Percentiles rank a stretch among this genome's conserved stretches.
Evolutionary conservation across 2,888 invertebrate species (phyloP).

Genomic region (Loripinus fragilis): DNA sequence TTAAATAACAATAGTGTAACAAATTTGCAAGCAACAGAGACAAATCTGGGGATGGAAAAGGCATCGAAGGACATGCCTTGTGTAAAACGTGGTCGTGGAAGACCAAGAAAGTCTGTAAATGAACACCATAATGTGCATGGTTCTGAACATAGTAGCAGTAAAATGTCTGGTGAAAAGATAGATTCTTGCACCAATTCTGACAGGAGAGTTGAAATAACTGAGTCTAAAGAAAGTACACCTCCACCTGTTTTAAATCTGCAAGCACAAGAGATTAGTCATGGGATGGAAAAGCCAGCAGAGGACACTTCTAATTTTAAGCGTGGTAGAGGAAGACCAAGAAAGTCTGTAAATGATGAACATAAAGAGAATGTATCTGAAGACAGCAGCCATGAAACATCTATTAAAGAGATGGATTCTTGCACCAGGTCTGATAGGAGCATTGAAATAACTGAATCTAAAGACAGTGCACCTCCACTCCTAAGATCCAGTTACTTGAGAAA

Average conservation of each 20-base stretch:
- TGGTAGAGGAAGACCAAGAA: not conserved
- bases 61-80: not conserved
- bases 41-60: not conserved
- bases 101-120: not conserved
- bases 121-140: no score
- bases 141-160: no score
- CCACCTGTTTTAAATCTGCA: no score
- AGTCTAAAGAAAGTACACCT: not conserved
- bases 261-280: no score
- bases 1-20: not conserved
- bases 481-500: not conserved
- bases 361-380: no score
- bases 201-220: not conserved
- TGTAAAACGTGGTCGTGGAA: not conserved
- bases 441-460: not conserved
- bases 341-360: not conserved
- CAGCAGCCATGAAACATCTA: no score
- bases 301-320: not conserved
- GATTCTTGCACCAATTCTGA: not conserved
- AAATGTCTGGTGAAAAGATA: no score
- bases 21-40: no score
- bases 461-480: not conserved
- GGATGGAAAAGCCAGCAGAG: not conserved
- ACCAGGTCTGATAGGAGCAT: not conserved
- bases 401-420: no score